phyloP scores from a whole-genome alignment of 2,888 invertebrate genomes.

The Antitype chi region DNA sequence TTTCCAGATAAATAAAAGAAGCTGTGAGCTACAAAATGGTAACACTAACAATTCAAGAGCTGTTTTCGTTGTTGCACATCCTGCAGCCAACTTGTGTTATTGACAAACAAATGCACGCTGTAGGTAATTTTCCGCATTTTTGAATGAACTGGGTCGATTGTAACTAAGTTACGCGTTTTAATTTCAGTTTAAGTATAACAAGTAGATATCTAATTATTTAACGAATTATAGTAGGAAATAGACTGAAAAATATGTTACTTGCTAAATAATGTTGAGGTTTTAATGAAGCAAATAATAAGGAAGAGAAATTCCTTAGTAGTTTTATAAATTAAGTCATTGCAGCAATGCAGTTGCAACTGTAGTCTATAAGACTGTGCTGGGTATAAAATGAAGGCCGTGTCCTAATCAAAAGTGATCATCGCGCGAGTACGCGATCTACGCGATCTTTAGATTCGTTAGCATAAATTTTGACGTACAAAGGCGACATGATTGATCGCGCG shows the following conservation, averaged over 20 bases:
- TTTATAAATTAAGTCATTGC: conserved; percentile 3
- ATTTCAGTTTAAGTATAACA: conserved; percentile 9
- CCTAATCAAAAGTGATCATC: too few species aligned
- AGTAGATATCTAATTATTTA: conserved; percentile 28
- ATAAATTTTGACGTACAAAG: too few species aligned
- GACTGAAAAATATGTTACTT: conserved; percentile 42
- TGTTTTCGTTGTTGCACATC: neutral
- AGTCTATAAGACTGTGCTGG: neutral
- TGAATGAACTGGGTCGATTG: conserved; percentile 25
- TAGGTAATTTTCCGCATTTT: conserved; percentile 40
- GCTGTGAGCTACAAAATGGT: too few species aligned
- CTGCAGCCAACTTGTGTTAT: conserved; percentile 9
- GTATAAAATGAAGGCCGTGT: neutral
- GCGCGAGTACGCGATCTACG: too few species aligned
- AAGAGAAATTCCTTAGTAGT: conserved; percentile 6
- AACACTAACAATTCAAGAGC: neutral
- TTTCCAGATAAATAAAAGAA: neutral
- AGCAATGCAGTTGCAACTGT: neutral
- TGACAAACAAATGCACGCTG: conserved; percentile 37
- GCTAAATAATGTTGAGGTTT: conserved; percentile 13
- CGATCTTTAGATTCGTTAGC: too few species aligned
- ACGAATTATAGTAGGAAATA: conserved; percentile 56
- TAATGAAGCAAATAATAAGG: conserved; percentile 14
- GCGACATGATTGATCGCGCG: too few species aligned
- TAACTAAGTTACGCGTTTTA: conserved; percentile 9